A percentile compares a stretch with the other conserved stretches of the same genome.
Conservation (phyloP, 2,888 invertebrate genomes). For the Synergus itoensis region DNA sequence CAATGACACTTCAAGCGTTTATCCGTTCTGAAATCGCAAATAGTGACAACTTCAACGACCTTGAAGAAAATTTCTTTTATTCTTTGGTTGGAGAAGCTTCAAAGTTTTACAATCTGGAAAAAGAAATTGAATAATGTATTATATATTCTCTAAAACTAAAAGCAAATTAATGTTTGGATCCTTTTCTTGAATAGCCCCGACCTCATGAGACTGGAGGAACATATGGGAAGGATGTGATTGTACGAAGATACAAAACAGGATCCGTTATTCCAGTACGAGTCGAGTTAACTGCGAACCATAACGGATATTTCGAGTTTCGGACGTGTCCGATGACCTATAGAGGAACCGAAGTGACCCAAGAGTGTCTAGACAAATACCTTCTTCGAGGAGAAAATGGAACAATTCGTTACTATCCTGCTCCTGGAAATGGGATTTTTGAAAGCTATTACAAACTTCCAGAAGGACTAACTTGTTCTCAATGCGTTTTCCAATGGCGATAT, state of each 20-base stretch:
- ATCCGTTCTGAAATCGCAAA: neutral
- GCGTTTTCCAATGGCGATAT: slow-evolving; percentile 94
- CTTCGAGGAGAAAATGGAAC: slow-evolving; percentile 80
- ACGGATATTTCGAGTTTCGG: slow-evolving; percentile 92
- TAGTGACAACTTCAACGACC: neutral
- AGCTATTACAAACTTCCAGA: slow-evolving; percentile 83
- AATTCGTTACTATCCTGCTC: slow-evolving; percentile 86
- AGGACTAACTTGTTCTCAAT: slow-evolving; percentile 87
- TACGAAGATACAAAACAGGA: slow-evolving; percentile 86
- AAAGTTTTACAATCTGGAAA: neutral
- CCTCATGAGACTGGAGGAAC: slow-evolving; percentile 91
- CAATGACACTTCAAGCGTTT: slow-evolving; percentile 5
- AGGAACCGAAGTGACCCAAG: slow-evolving; percentile 84
- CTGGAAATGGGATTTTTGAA: slow-evolving; percentile 89
- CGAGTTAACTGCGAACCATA: slow-evolving; percentile 93
- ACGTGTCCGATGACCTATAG: slow-evolving; percentile 84
- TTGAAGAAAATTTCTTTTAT: neutral
- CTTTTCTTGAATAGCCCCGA: slow-evolving; percentile 80
- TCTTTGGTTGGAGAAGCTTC: neutral
- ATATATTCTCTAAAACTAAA: too few relatives aligned
- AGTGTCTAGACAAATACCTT: slow-evolving; percentile 87
- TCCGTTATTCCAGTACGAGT: slow-evolving; percentile 86
- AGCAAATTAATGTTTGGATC: neutral
- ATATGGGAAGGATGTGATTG: slow-evolving; percentile 90
- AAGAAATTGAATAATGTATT: neutral